phyloP scores from a whole-genome alignment of 2,797 vertebrate species.

The Clarias pachynema region DNA sequence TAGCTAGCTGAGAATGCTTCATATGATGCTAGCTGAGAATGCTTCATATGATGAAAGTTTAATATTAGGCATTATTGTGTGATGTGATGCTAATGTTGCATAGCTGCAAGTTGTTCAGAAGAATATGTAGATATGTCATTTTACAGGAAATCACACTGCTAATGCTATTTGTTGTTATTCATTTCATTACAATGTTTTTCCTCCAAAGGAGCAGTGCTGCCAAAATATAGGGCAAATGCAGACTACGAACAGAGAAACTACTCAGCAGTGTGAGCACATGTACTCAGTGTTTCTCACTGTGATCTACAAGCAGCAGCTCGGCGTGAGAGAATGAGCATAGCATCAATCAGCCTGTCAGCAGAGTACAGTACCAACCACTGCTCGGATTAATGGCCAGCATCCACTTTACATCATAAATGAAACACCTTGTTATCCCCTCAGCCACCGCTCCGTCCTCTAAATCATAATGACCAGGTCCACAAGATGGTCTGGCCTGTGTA shows the following conservation, averaged over 20 bases:
- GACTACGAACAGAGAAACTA: conserved; percentile 36
- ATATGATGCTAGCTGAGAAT: no score
- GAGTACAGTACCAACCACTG: conserved; percentile 69
- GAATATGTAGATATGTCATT: no score
- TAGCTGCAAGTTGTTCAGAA: no score
- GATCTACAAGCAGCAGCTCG: conserved; percentile 67
- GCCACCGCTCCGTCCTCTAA: conserved; percentile 31
- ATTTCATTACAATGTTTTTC: no score
- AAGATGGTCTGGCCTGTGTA: conserved; percentile 28
- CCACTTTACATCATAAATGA: conserved; percentile 73
- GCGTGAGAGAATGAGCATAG: conserved; percentile 62
- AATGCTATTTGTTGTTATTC: no score
- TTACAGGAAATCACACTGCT: no score
- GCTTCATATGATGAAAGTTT: no score
- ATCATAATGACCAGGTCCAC: conserved; percentile 41
- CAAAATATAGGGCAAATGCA: background rate
- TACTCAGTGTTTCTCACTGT: conserved; percentile 78
- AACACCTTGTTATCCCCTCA: conserved; percentile 50
- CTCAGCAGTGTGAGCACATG: conserved; percentile 70
- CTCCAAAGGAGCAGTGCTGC: no score
- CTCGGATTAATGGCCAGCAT: conserved; percentile 72
- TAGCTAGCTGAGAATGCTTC: no score
- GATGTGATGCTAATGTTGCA: no score
- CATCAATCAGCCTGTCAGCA: conserved; percentile 72
- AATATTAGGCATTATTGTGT: no score